phyloP scores from a whole-genome alignment of 2,797 vertebrate genomes.

The Australoheros facetus region DNA sequence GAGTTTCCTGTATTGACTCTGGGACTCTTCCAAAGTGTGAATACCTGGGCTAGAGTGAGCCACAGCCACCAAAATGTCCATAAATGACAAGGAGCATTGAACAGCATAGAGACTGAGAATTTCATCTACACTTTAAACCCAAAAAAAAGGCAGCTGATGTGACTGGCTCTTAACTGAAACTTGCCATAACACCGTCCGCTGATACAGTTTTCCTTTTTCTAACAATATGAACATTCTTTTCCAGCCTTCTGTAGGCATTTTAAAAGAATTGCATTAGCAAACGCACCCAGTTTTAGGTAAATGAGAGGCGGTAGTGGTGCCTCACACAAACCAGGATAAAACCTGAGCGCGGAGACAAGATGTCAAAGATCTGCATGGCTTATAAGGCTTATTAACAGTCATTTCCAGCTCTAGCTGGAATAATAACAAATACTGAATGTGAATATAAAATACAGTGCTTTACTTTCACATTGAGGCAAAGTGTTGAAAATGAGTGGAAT shows the following conservation, averaged over 20 bases:
- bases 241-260: constrained; percentile 5
- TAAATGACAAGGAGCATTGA: not conserved
- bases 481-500: constrained; percentile 65
- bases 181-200: not conserved
- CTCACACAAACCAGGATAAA: constrained; percentile 36
- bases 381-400: constrained; percentile 63
- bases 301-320: constrained; percentile 32
- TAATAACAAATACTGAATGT: constrained; percentile 66
- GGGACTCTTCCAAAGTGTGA: constrained; percentile 29
- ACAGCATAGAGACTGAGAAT: not conserved
- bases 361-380: constrained; percentile 48
- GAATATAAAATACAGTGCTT: constrained; percentile 67
- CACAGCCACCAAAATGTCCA: constrained; percentile 10
- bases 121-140: not conserved
- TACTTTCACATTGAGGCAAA: constrained; percentile 55
- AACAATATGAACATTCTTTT: not conserved
- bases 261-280: not conserved
- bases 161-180: not conserved
- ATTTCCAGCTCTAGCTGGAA: constrained; percentile 39
- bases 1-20: constrained; percentile 68
- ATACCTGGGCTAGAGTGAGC: constrained; percentile 4
- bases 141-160: not conserved
- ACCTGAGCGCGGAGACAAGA: constrained; percentile 49
- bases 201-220: not conserved
- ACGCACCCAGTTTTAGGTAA: constrained; percentile 23